Evolutionary conservation across 1,140 invertebrate species (phyloP).

Genomic region (Sycobia sp.): DNA sequence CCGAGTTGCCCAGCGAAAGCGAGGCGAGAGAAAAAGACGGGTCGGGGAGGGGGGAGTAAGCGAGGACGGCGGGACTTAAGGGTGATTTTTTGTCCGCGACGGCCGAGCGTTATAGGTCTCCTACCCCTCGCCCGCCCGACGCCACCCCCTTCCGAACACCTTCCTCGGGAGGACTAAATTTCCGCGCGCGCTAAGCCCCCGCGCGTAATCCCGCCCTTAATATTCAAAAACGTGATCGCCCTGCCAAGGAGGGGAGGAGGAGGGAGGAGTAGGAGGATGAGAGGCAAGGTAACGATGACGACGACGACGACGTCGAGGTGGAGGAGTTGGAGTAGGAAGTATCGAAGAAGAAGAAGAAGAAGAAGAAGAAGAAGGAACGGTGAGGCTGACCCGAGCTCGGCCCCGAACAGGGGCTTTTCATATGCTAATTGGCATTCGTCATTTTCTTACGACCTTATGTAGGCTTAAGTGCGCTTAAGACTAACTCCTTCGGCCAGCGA

Average conservation of each 20-base stretch:
- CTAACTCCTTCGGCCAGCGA: slow-evolving; percentile 33
- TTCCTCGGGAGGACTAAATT: slow-evolving; percentile 53
- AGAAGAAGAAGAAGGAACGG: neutral
- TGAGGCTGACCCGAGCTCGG: too few relatives aligned
- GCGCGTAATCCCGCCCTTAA: slow-evolving; percentile 62
- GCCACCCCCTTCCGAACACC: too few relatives aligned
- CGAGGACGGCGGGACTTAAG: slow-evolving; percentile 45
- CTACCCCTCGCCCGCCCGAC: too few relatives aligned
- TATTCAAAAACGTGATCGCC: slow-evolving; percentile 65
- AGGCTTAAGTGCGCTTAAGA: slow-evolving; percentile 59
- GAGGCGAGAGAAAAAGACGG: too few relatives aligned
- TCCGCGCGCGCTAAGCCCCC: slow-evolving; percentile 60
- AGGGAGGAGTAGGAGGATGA: neutral
- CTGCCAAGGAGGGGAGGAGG: slow-evolving; percentile 45
- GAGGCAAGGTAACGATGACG: too few relatives aligned
- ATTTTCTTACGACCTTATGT: slow-evolving; percentile 59
- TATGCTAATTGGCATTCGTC: slow-evolving; percentile 65
- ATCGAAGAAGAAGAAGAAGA: neutral
- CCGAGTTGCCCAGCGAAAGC: too few relatives aligned
- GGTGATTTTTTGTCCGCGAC: slow-evolving; percentile 53
- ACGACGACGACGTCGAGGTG: too few relatives aligned
- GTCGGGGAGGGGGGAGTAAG: slow-evolving; percentile 15
- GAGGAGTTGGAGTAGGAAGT: too few relatives aligned
- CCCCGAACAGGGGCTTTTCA: slow-evolving; percentile 56
- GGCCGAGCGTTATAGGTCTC: too few relatives aligned